Evolutionary conservation across 2,888 invertebrate species (phyloP), one percentile per base, ranked within the genome.

Genomic region (Drosophila fungiperda): DNA sequence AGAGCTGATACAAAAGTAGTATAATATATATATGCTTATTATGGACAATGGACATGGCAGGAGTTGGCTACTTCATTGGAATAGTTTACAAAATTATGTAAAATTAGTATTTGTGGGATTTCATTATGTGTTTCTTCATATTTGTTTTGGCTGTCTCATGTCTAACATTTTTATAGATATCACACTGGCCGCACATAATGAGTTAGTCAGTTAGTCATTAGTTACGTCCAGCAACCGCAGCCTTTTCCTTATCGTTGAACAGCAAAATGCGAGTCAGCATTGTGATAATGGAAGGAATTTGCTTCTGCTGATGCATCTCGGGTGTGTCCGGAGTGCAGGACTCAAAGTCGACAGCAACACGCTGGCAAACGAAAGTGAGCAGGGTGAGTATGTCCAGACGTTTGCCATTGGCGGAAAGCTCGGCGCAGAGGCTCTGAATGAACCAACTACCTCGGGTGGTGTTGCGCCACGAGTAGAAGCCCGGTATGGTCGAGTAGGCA

Each of bases 391-490:
- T 94, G 91, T 99, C 98, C 87, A 96, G 94, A 33, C 96, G 95
- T 77, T 94, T 94, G 7, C 96, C 97, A 90, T 96, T 95, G 80
- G 95, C 95, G 60, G 95, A 95, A 72, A 98, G 92, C 85, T 98
- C 97, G 42, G 96, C 95, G 92, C 97, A 97, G 48, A 99, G 94
- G 0, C 98, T 96, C 93, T 99, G 98, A 94, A 99, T 96, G 91
- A 98, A 99, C 99, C 99, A 99, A 0, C 98, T 98, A 4, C 99
- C 98, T 60, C 97, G 96, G 11, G 97, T 97, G 36, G 98, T 97
- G 91, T 98, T 99, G 54, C 98, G 95, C 98, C 98, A 99, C 0
- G 98, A 98, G 93, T 96, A 99, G 92, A 95, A 98, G 50, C 98
- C 97, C 95, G 98, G 98, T 62, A 98, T 96, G 23, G 98, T 98